phyloP scores from a whole-genome alignment of 2,113 vertebrate species.

The Oryctolagus cuniculus region DNA sequence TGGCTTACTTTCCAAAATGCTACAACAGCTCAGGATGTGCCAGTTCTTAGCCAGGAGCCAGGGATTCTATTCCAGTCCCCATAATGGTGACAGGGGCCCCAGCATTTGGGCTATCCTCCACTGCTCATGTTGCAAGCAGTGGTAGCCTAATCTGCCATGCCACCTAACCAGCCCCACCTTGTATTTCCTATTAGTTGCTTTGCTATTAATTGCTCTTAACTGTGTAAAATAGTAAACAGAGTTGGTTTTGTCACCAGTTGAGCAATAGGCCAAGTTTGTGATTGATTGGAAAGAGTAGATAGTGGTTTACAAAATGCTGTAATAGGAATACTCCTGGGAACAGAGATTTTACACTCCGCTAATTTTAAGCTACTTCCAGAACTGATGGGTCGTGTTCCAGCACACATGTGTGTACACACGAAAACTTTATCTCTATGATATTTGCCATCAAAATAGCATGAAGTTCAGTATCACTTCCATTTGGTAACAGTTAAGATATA shows the following conservation, averaged over 20 bases:
- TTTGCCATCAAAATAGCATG: background rate
- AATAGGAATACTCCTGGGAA: background rate
- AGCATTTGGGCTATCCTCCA: too few relatives aligned
- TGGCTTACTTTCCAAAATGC: too few relatives aligned
- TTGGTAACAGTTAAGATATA: background rate
- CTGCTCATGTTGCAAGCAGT: too few relatives aligned
- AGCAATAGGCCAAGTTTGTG: background rate
- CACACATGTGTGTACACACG: background rate
- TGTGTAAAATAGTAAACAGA: background rate
- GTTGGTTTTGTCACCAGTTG: background rate
- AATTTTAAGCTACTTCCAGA: background rate
- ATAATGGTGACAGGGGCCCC: too few relatives aligned
- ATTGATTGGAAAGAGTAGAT: background rate
- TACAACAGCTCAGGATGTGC: too few relatives aligned
- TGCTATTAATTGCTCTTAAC: background rate
- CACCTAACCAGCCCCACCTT: too few relatives aligned
- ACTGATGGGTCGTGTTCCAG: background rate
- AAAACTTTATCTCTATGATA: background rate
- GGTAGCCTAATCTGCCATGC: too few relatives aligned
- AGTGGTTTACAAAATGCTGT: background rate
- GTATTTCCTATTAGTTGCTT: background rate
- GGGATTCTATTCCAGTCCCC: too few relatives aligned
- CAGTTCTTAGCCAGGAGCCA: too few relatives aligned
- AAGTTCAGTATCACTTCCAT: background rate
- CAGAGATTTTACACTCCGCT: background rate